Evolutionary conservation across 2,113 vertebrate species (phyloP), one percentile per base, ranked within the genome.

Genomic region (pig (Sus scrofa)): DNA sequence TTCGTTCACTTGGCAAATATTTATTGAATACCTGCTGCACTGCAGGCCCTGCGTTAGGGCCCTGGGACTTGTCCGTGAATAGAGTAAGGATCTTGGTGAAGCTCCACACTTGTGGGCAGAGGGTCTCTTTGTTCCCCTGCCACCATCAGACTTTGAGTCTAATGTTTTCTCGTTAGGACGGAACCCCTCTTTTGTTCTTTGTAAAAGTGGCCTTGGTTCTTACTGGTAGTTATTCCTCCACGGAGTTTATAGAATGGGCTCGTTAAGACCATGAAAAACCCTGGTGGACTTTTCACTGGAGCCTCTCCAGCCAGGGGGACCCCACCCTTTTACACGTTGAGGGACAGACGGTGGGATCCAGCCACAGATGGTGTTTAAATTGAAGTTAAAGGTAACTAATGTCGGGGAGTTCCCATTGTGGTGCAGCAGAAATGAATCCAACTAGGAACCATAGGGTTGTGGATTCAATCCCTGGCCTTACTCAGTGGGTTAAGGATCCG

Each of bases 61-160:
- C 56, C 74, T n/a, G 30, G 39, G 50, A 20, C 1, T 0, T 56
- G 22, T 19, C n/a, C 2, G 6, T 24, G 30, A 37, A 14, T 65
- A 68, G 65, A 60, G 52, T 2, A 4, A 32, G 39, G 65, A 30
- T 0, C 13, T 12, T 84, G 4, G 7, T 0, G 11, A 5, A 7
- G 32, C 32, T 54, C 44, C 54, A 1, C 0, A 0, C 65, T 19
- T 1, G 12, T 2, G 2, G 10, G 37, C 37, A 18, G 37, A 6
- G 65, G 30, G 8, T 71, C 37, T 44, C 10, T 26, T 39, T 65
- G 50, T 24, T 30, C 20, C 44, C 39, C 15, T 60, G 52, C 24
- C 20, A 56, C 2, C 62, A 15, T 22, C 63, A 50, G 50, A 30
- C 39, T 50, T 92, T 15, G 15, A 3, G 37, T 63, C 26, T 50